Evolutionary conservation across 2,888 invertebrate genomes (phyloP).

Genomic region (Camponotus fellah): DNA sequence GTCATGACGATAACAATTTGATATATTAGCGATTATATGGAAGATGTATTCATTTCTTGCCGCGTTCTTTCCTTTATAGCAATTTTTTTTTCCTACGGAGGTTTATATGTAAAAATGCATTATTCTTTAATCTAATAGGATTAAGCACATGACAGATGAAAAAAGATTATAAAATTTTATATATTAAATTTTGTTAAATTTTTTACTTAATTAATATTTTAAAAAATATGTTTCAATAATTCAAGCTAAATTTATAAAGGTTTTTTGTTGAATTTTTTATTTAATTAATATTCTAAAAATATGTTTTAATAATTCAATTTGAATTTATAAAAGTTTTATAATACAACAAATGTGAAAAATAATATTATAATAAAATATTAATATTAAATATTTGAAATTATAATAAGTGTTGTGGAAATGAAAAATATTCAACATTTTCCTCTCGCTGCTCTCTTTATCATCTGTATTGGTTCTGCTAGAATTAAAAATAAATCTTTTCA

Average conservation of each 20-base stretch:
- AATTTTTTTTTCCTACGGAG: constrained; percentile 22
- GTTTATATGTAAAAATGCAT: constrained; percentile 38
- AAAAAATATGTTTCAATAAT: constrained; percentile 35
- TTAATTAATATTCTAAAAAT: constrained; percentile 22
- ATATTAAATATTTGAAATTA: constrained; percentile 42
- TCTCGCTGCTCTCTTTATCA: no score
- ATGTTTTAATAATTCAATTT: constrained; percentile 13
- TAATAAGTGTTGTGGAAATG: constrained; percentile 37
- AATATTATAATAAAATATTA: constrained; percentile 38
- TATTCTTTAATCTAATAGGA: constrained; percentile 46
- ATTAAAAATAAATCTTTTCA: background rate
- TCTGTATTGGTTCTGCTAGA: background rate
- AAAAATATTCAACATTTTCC: constrained; percentile 36
- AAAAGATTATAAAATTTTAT: constrained; percentile 29
- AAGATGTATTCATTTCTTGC: constrained; percentile 27
- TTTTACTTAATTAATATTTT: constrained; percentile 24
- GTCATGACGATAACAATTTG: constrained; percentile 23
- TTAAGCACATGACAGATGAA: constrained; percentile 10
- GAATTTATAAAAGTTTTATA: constrained; percentile 32
- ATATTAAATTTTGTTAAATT: constrained; percentile 31
- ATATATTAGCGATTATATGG: constrained; percentile 38
- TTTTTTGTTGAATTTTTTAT: constrained; percentile 26
- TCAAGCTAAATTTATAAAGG: constrained; percentile 24
- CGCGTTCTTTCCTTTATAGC: background rate
- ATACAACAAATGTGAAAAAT: constrained; percentile 35